Conservation (phyloP, 2,888 invertebrate genomes). For the Scaptodrosophila latifasciaeformis region DNA sequence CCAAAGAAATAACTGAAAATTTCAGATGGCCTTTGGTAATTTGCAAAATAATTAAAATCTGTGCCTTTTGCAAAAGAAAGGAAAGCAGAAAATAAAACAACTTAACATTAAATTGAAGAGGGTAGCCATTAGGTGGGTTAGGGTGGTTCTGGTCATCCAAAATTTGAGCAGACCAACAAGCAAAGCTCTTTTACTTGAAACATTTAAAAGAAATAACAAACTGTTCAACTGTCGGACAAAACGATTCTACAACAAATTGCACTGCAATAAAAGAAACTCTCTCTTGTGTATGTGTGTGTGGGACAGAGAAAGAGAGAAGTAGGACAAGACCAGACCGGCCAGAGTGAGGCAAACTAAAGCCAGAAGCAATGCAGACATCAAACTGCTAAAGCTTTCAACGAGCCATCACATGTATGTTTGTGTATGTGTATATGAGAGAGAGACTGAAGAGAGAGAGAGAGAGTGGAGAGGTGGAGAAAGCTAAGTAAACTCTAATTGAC, state of each 20-base stretch:
- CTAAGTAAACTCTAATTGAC: conserved; percentile 68
- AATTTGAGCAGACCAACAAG: conserved; percentile 25
- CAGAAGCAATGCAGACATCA: conserved; percentile 40
- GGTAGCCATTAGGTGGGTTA: too few relatives aligned
- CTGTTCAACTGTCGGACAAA: conserved; percentile 69
- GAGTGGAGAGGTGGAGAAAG: conserved; percentile 12
- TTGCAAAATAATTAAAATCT: too few relatives aligned
- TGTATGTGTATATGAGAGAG: conserved; percentile 1
- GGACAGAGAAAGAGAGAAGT: conserved; percentile 13
- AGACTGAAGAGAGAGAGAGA: not conserved
- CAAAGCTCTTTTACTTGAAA: conserved; percentile 64
- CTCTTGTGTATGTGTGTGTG: conserved; percentile 16
- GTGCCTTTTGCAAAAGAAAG: too few relatives aligned
- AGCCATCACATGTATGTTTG: not conserved
- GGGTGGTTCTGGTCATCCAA: too few relatives aligned
- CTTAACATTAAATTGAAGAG: too few relatives aligned
- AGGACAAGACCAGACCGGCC: conserved; percentile 1
- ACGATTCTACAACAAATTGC: conserved; percentile 72
- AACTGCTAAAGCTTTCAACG: conserved; percentile 32
- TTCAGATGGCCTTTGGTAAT: too few relatives aligned
- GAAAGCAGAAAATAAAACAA: too few relatives aligned
- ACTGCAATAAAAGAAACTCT: conserved; percentile 65
- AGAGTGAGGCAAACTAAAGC: conserved; percentile 28
- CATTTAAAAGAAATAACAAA: conserved; percentile 69
- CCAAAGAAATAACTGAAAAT: too few relatives aligned